Evolutionary conservation across 2,113 vertebrate species (phyloP).

Genomic region (Odocoileus hemionus): DNA sequence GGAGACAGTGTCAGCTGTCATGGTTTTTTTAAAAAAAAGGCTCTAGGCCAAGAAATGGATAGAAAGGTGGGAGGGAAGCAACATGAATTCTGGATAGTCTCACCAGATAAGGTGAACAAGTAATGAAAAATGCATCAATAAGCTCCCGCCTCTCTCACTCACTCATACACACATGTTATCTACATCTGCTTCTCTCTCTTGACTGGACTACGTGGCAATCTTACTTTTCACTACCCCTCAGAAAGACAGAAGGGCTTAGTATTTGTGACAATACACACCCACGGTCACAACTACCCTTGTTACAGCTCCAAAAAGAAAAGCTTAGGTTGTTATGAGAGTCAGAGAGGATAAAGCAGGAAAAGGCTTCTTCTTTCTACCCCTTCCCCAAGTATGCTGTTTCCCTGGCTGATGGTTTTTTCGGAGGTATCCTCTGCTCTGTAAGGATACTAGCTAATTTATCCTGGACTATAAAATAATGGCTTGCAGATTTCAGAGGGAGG

Average conservation of each 20-base stretch:
- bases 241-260: not conserved
- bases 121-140: not conserved
- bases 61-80: not conserved
- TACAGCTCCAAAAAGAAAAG: not conserved
- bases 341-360: not conserved
- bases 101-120: not conserved
- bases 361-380: not conserved
- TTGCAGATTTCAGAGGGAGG: conserved; percentile 4
- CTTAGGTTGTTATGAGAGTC: not conserved
- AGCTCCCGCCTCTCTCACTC: not conserved
- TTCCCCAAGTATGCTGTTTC: not conserved
- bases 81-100: not conserved
- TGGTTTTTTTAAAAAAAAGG: not conserved
- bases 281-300: not conserved
- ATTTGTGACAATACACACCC: not conserved
- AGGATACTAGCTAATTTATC: not conserved
- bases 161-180: not conserved
- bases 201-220: not conserved
- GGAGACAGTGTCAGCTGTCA: not conserved
- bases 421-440: not conserved
- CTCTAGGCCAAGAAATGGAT: not conserved
- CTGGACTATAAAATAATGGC: not conserved
- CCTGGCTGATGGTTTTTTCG: not conserved
- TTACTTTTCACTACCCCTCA: not conserved
- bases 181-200: not conserved